These are phyloP conservation scores for Poecilia velifera DNA, from an alignment of 2,797 vertebrate genomes.

Conservation along the genomic window DNA sequence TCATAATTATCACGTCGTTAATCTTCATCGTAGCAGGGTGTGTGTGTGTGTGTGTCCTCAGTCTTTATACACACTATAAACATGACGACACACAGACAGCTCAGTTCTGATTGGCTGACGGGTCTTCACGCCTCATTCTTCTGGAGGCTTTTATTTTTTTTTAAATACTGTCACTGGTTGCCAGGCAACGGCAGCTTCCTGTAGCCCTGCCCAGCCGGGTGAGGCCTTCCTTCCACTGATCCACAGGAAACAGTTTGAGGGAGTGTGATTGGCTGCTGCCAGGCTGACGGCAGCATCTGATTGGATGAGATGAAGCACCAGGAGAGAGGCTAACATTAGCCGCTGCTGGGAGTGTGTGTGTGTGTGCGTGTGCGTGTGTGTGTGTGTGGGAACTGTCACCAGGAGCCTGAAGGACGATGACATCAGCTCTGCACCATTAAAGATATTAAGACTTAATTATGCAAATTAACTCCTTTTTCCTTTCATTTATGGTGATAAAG, in stretches of 20 bases:
- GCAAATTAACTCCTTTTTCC: not conserved
- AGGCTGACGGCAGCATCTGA: slow-evolving; percentile 32
- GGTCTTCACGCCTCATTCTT: slow-evolving; percentile 25
- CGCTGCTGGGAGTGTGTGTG: slow-evolving; percentile 46
- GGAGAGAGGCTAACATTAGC: slow-evolving; percentile 60
- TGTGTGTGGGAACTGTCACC: not conserved
- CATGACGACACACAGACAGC: slow-evolving; percentile 41
- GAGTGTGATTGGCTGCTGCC: slow-evolving; percentile 22
- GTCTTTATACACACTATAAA: slow-evolving; percentile 73
- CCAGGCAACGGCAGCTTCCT: slow-evolving; percentile 52
- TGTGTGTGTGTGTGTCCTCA: slow-evolving; percentile 45
- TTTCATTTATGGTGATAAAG: not conserved
- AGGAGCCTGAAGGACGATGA: slow-evolving; percentile 4
- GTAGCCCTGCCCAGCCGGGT: slow-evolving; percentile 13
- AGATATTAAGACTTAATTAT: not conserved
- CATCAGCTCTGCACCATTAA: not conserved
- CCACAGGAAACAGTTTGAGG: slow-evolving; percentile 43
- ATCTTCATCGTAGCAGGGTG: slow-evolving; percentile 50
- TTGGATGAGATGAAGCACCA: slow-evolving; percentile 61
- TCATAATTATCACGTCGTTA: slow-evolving; percentile 53
- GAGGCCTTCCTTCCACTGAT: slow-evolving; percentile 28
- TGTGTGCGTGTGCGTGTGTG: not conserved
- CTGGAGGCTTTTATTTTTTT: slow-evolving; percentile 27
- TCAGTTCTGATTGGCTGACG: slow-evolving; percentile 58
- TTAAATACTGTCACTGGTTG: slow-evolving; percentile 45